Evolutionary conservation across 2,797 vertebrate genomes (phyloP).

Genomic region (Hydrolagus colliei): DNA sequence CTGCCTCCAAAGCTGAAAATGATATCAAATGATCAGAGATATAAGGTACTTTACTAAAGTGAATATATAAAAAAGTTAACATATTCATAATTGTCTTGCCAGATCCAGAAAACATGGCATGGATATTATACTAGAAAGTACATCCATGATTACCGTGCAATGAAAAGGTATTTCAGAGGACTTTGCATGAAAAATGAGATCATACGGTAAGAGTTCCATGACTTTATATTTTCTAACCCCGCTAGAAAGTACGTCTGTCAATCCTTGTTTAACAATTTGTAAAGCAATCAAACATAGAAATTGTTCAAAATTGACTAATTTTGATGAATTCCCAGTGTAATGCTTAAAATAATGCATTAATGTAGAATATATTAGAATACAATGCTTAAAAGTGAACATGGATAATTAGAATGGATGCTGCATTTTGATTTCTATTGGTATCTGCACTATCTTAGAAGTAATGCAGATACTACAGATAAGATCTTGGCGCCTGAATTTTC

Average conservation of each 20-base stretch:
- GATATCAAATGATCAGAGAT: background rate
- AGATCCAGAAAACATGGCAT: constrained; percentile 86
- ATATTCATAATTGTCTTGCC: constrained; percentile 26
- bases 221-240: background rate
- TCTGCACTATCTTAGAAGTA: background rate
- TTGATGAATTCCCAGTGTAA: background rate
- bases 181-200: constrained; percentile 65
- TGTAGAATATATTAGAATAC: too few species aligned
- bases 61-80: background rate
- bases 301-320: background rate
- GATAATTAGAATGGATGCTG: background rate
- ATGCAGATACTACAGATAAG: background rate
- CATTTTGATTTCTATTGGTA: too few species aligned
- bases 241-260: background rate
- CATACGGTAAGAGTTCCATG: constrained; percentile 65
- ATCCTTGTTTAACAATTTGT: background rate
- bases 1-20: background rate
- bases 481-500: background rate
- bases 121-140: constrained; percentile 77
- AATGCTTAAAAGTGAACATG: background rate
- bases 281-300: background rate
- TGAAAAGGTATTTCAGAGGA: constrained; percentile 72
- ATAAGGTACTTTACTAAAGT: background rate
- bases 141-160: constrained; percentile 75
- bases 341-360: background rate